Base-by-base conservation (phyloP, 2,113 vertebrate genomes). In the Acanthochromis polyacanthus region DNA sequence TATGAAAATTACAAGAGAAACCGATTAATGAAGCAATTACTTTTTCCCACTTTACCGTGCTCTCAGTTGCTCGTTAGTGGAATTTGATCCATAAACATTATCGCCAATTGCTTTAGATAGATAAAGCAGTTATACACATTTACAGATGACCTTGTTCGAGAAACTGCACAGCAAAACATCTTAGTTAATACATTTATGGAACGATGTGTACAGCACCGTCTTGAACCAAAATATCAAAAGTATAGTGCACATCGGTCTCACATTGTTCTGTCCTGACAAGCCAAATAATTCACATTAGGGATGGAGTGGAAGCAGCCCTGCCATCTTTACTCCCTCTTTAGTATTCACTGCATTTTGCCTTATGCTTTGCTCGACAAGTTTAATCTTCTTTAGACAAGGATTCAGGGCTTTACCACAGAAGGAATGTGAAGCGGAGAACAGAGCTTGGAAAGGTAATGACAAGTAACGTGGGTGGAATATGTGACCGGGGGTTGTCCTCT, bases 361-460 rank as follows among this genome's bases (percentile, higher is more conserved):
- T n/a, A 28, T 58, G 43, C 46, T 75, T 78, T 38, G 58, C 50
- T 73, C 1, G 10, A 80, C 78, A 82, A 73, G 60, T 81, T 88
- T 83, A 81, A 88, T 82, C 75, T 84, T 66, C 72, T 89, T 84
- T 67, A 61, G 75, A 71, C 20, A 75, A 78, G 60, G 63, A 84
- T 68, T 86, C 38, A 17, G 69, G n/a, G 63, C 43, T 85, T 89
- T 71, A 78, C 22, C 46, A 58, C 62, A 72, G 53, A 30, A 76
- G 59, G 63, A 81, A 83, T 81, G 66, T 55, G 50, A 70, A 61
- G 60, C 58, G 80, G 38, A 70, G 50, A 79, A 30, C 51, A 28
- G 17, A 71, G 70, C 48, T 68, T 12, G 20, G 50, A 75, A 56
- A 78, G 22, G 63, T 60, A 83, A 83, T 57, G 23, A 75, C 55